phyloP scores from a whole-genome alignment of 2,888 invertebrate genomes.

The Nemotelus nigrinus region DNA sequence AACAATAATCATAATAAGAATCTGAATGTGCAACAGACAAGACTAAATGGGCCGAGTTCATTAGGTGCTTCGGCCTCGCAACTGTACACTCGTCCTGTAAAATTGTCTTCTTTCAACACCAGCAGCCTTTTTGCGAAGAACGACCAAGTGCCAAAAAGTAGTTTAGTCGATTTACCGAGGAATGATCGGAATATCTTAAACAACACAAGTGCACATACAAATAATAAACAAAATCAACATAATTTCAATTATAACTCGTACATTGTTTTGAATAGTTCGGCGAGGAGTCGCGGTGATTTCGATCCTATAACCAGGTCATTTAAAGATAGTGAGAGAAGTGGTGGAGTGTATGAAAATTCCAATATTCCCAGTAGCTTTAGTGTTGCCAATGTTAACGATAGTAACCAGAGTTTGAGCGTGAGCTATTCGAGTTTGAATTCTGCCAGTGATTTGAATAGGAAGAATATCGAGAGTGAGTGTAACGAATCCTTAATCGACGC shows the following conservation, averaged over 20 bases:
- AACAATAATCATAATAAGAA: neutral
- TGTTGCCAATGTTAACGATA: conserved; percentile 11
- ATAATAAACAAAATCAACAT: neutral
- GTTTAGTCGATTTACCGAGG: conserved; percentile 7
- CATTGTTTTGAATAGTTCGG: neutral
- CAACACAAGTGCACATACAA: neutral
- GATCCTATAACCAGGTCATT: neutral
- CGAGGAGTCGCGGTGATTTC: conserved; percentile 21
- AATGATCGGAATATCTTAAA: neutral
- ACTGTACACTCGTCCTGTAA: conserved; percentile 16
- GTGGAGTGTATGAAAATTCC: neutral
- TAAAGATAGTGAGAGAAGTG: conserved; percentile 12
- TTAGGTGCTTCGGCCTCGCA: conserved; percentile 13
- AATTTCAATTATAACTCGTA: neutral
- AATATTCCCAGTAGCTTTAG: conserved; percentile 21
- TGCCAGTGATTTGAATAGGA: neutral
- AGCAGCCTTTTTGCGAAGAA: conserved; percentile 27
- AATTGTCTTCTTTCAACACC: conserved; percentile 19
- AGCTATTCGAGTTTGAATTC: conserved; percentile 7
- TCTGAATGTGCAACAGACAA: conserved; percentile 1
- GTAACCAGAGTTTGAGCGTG: neutral
- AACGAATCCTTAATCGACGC: conserved; percentile 13
- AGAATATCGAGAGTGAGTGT: neutral
- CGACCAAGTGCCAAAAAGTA: conserved; percentile 43
- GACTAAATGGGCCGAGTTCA: conserved; percentile 26